Base-by-base conservation (phyloP, 2,888 invertebrate species). In the Pachymerium ferrugineum region DNA sequence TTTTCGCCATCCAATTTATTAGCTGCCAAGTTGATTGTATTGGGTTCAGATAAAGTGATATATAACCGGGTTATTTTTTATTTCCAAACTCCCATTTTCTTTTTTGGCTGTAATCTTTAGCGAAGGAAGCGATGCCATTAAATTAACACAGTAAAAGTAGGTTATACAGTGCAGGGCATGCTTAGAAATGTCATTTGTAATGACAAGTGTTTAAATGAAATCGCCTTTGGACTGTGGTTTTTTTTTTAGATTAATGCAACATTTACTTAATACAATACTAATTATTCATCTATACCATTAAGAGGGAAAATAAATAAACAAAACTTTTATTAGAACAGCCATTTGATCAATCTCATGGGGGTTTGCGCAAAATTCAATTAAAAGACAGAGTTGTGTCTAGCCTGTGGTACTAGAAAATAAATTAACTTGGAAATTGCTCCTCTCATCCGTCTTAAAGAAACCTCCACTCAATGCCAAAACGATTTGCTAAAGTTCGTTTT, bases 381-480 rank as follows among this genome's bases (percentile, higher is more conserved):
- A 62, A 62, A 62, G 25, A 62, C 62, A 62, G 62, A 62, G 62
- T 62, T 28, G 62, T 22, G 62, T 62, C 62, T 62, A 62, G 62
- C 62, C 28, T 25, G 62, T 62, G 62, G 62, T 62, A 62, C 62
- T 62, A 28, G 62, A 28, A 62, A 62, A 62, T 62, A 62, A 62
- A 62, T 62, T 62, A 62, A 62, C 62, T 62, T 62, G 62, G 62
- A 62, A 28, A 62, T 62, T 62, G 62, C 62, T 62, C 28, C 62
- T 62, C 62, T 62, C 62, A 62, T 62, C 62, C 62, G 62, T 62
- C 62, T 62, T 62, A 62, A 62, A 62, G 62, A 62, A 62, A 62
- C 25, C 62, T 25, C n/a, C 62, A 62, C 62, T 62, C 62, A 62
- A 62, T 62, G 62, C 62, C 62, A 62, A 62, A 62, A 62, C 62